A percentile compares a stretch with the other conserved stretches of the same genome.
Conservation (phyloP, 2,888 invertebrate genomes). For the Criorhina ranunculi region DNA sequence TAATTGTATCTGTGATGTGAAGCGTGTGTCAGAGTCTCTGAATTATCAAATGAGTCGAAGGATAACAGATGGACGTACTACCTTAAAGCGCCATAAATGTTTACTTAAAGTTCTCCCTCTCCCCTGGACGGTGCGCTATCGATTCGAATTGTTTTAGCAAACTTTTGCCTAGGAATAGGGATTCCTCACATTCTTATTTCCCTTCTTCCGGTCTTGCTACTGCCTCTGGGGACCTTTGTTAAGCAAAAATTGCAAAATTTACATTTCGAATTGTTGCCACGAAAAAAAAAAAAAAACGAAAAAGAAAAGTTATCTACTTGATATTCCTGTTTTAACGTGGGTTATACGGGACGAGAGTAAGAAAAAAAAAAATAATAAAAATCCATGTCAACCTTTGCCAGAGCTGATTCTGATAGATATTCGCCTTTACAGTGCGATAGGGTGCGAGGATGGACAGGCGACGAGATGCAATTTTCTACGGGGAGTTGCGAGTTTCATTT, state of each 20-base stretch:
- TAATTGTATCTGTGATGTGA: constrained; percentile 57
- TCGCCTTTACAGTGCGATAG: constrained; percentile 29
- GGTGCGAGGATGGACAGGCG: not conserved
- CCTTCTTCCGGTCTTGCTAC: constrained; percentile 12
- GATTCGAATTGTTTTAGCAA: constrained; percentile 62
- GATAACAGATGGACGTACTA: constrained; percentile 41
- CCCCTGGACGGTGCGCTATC: constrained; percentile 13
- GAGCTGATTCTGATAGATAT: constrained; percentile 47
- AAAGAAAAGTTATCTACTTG: constrained; percentile 71
- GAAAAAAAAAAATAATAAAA: too few relatives aligned
- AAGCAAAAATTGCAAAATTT: constrained; percentile 69
- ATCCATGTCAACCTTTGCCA: constrained; percentile 54
- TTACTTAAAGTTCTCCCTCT: constrained; percentile 27
- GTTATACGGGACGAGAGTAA: constrained; percentile 17
- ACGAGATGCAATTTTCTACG: constrained; percentile 62
- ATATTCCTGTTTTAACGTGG: constrained; percentile 66
- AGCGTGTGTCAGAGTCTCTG: constrained; percentile 31
- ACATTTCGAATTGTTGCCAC: constrained; percentile 74
- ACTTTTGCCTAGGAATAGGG: constrained; percentile 41
- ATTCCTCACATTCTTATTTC: constrained; percentile 33
- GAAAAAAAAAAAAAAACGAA: constrained; percentile 30
- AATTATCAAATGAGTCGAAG: constrained; percentile 50
- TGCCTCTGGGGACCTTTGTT: constrained; percentile 73
- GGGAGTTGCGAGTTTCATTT: constrained; percentile 58
- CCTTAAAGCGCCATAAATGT: constrained; percentile 45